phyloP scores from a whole-genome alignment of 2,797 vertebrate genomes.

The Etheostoma perlongum region DNA sequence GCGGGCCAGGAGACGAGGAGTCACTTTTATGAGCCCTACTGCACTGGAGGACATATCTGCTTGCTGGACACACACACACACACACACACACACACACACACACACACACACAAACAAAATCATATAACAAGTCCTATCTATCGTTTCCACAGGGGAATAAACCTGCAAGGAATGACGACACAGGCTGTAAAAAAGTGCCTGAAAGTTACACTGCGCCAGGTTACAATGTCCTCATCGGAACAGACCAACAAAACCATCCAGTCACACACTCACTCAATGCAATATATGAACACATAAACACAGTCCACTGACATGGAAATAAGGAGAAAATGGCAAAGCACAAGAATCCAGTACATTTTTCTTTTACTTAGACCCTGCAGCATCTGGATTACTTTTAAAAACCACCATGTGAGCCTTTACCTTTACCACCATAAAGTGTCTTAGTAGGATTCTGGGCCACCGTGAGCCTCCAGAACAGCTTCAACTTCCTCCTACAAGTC shows the following conservation, averaged over 20 bases:
- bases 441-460: not conserved
- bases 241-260: conserved; percentile 22
- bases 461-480: not conserved
- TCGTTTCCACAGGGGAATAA: conserved; percentile 62
- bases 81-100: not conserved
- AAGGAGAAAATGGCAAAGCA: conserved; percentile 1
- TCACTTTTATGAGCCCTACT: conserved; percentile 76
- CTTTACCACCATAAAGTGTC: not conserved
- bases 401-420: not conserved
- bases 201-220: conserved; percentile 35
- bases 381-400: not conserved
- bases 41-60: conserved; percentile 65
- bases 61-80: not conserved
- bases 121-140: conserved; percentile 61
- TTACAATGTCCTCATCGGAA: conserved; percentile 34
- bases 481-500: not conserved
- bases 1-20: conserved; percentile 61
- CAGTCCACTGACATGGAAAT: not conserved
- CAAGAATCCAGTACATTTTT: not conserved
- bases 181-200: conserved; percentile 49
- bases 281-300: not conserved
- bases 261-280: conserved; percentile 6
- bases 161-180: conserved; percentile 52
- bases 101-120: conserved; percentile 34
- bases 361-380: not conserved